These are phyloP conservation scores for Steinernema feltiae DNA, from an alignment of 1,140 invertebrate genomes.

Conservation along the genomic window DNA sequence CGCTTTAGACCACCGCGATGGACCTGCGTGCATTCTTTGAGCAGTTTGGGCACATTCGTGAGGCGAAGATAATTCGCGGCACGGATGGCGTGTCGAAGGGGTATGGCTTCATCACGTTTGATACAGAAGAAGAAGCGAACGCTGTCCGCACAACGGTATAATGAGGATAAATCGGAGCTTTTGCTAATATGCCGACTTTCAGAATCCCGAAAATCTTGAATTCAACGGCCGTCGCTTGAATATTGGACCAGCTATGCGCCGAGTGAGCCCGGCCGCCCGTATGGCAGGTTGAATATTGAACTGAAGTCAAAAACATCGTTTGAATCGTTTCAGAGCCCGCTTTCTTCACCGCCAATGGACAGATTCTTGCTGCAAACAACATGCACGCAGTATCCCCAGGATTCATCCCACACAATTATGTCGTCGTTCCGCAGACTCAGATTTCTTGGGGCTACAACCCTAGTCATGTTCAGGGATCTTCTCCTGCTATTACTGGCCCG, in stretches of 20 bases:
- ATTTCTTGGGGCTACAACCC: background rate
- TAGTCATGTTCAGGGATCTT: too few species aligned
- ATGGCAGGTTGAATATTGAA: background rate
- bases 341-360: background rate
- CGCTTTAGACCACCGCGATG: slow-evolving; percentile 25
- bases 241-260: slow-evolving; percentile 28
- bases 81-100: slow-evolving; percentile 30
- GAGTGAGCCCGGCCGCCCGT: slow-evolving; percentile 9
- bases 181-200: background rate
- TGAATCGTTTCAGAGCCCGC: background rate
- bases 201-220: slow-evolving; percentile 24
- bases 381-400: background rate
- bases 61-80: slow-evolving; percentile 26
- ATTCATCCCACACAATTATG: background rate
- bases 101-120: slow-evolving; percentile 37
- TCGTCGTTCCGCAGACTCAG: background rate
- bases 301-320: background rate
- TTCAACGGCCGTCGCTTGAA: slow-evolving; percentile 24
- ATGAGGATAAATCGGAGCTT: background rate
- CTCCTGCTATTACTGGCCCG: too few species aligned
- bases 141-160: slow-evolving; percentile 18
- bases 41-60: slow-evolving; percentile 17
- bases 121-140: slow-evolving; percentile 31
- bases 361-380: background rate
- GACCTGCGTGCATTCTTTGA: slow-evolving; percentile 30